Conservation (phyloP, 2,113 vertebrate species). For the Epinephelus fuscoguttatus region DNA sequence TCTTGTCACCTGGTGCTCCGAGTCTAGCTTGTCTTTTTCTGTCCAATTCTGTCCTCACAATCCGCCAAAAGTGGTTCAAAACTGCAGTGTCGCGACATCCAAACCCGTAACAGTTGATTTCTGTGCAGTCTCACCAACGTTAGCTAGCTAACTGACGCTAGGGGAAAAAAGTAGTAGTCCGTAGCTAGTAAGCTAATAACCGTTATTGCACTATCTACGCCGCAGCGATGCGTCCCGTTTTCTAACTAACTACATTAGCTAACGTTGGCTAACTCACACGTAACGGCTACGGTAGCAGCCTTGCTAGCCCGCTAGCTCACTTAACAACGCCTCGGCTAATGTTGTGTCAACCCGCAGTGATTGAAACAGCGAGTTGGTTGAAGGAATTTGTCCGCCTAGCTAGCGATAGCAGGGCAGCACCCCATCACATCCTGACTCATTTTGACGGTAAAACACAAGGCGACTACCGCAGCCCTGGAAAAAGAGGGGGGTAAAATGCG, state of each 20-base stretch:
- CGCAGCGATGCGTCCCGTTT: conserved; percentile 42
- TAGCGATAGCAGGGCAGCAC: conserved; percentile 61
- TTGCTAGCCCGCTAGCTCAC: conserved; percentile 62
- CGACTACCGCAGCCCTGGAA: background rate
- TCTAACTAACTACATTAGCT: conserved; percentile 44
- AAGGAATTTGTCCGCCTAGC: conserved; percentile 71
- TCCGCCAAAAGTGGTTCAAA: conserved; percentile 44
- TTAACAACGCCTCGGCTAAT: conserved; percentile 54
- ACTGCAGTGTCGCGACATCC: conserved; percentile 65
- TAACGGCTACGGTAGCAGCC: conserved; percentile 25
- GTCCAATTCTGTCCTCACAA: conserved; percentile 33
- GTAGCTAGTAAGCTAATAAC: conserved; percentile 9
- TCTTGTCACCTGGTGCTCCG: conserved; percentile 13
- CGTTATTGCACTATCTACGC: conserved; percentile 45
- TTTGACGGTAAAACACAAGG: conserved; percentile 30
- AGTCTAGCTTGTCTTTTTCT: background rate
- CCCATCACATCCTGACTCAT: conserved; percentile 60
- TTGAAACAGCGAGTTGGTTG: conserved; percentile 57
- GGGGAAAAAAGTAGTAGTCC: background rate
- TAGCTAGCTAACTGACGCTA: conserved; percentile 9
- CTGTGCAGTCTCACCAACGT: conserved; percentile 1
- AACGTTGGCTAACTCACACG: conserved; percentile 30
- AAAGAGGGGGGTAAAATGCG: background rate
- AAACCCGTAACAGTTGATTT: conserved; percentile 29
- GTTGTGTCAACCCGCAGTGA: conserved; percentile 72